Evolutionary conservation across 2,888 invertebrate species (phyloP).

Genomic region (Ophion slaviceki): DNA sequence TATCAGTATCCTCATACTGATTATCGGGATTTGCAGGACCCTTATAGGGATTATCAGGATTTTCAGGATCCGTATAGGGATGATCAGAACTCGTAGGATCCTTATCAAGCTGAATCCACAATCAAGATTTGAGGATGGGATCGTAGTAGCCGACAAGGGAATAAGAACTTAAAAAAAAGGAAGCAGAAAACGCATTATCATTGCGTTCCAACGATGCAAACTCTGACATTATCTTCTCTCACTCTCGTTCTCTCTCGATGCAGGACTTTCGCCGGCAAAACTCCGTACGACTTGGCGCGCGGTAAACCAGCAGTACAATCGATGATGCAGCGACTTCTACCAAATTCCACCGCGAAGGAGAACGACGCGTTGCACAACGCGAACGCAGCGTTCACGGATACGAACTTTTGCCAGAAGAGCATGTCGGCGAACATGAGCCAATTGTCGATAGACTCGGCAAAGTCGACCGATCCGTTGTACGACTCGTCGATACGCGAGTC

Average conservation of each 20-base stretch:
- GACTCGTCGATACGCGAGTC: slow-evolving; percentile 76
- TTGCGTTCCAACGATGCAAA: no score
- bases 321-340: slow-evolving; percentile 76
- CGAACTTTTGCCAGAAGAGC: slow-evolving; percentile 77
- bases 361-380: slow-evolving; percentile 78
- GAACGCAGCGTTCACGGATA: slow-evolving; percentile 74
- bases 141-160: no score
- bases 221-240: no score
- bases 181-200: no score
- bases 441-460: slow-evolving; percentile 79
- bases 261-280: slow-evolving; percentile 81
- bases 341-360: slow-evolving; percentile 77
- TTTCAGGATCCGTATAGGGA: no score
- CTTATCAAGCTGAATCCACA: no score
- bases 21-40: no score
- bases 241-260: background rate
- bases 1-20: no score
- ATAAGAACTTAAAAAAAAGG: no score
- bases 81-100: no score
- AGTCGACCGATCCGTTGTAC: slow-evolving; percentile 80
- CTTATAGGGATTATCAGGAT: no score
- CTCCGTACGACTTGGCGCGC: slow-evolving; percentile 79
- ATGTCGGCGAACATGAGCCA: slow-evolving; percentile 79
- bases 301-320: slow-evolving; percentile 75
- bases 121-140: no score